Evolutionary conservation across 2,797 vertebrate genomes (phyloP).

Genomic region (Serranus cabrilla): DNA sequence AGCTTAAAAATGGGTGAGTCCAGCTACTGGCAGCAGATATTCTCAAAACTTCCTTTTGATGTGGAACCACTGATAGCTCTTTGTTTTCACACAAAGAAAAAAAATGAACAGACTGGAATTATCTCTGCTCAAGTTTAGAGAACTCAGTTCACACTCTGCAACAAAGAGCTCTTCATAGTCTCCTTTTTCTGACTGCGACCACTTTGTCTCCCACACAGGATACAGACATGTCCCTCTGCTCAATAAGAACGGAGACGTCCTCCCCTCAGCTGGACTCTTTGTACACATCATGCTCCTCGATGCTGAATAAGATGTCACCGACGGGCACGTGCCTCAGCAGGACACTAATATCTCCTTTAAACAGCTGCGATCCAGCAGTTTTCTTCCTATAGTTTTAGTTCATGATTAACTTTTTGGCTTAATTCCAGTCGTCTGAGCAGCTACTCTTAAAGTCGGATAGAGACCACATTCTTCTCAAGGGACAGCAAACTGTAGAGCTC

Average conservation of each 20-base stretch:
- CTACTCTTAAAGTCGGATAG: slow-evolving; percentile 1
- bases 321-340: not conserved
- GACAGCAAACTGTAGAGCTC: slow-evolving; percentile 3
- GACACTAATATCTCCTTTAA: slow-evolving; percentile 4
- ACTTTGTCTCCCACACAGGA: slow-evolving; percentile 83
- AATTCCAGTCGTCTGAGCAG: slow-evolving; percentile 31
- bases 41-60: not conserved
- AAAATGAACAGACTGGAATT: slow-evolving; percentile 31
- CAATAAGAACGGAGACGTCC: slow-evolving; percentile 88
- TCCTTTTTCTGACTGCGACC: slow-evolving; percentile 33
- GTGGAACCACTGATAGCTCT: not conserved
- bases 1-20: slow-evolving; percentile 93
- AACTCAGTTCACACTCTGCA: slow-evolving; percentile 28
- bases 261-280: slow-evolving; percentile 93
- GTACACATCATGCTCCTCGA: slow-evolving; percentile 88
- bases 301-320: slow-evolving; percentile 62
- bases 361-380: slow-evolving; percentile 35
- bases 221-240: slow-evolving; percentile 95
- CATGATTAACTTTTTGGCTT: slow-evolving; percentile 60
- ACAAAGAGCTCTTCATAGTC: slow-evolving; percentile 41
- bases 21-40: not conserved
- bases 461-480: slow-evolving; percentile 1
- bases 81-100: slow-evolving; percentile 31
- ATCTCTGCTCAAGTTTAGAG: slow-evolving; percentile 17
- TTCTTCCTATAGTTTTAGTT: slow-evolving; percentile 30